These are phyloP conservation scores for Trypoxylon attenuatum DNA, from an alignment of 2,888 invertebrate species.

Conservation along the genomic window DNA sequence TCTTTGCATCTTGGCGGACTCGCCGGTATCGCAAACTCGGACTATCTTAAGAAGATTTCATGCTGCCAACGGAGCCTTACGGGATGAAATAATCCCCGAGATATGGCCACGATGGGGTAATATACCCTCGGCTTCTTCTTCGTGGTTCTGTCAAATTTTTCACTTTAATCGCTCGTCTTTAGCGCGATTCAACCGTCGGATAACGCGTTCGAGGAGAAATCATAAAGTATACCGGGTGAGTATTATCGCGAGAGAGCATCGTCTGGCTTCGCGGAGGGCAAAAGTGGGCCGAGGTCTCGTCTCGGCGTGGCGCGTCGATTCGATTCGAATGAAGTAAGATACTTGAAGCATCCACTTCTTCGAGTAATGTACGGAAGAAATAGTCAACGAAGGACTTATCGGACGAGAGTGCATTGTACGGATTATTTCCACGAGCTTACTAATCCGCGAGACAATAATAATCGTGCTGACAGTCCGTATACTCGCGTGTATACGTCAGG, in stretches of 20 bases:
- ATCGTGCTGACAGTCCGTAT: too few species aligned
- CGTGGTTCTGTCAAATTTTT: conserved; percentile 27
- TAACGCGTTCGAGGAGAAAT: conserved; percentile 10
- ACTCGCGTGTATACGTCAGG: too few species aligned
- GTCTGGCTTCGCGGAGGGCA: conserved; percentile 1
- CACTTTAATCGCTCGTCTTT: conserved; percentile 25
- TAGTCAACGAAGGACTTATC: too few species aligned
- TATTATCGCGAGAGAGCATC: conserved; percentile 11
- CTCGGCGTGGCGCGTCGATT: neutral
- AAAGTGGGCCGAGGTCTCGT: neutral
- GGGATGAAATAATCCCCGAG: conserved; percentile 33
- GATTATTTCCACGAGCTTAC: too few species aligned
- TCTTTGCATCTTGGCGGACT: conserved; percentile 38
- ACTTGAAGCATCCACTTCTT: too few species aligned
- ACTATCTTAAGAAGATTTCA: conserved; percentile 43
- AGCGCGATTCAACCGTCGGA: conserved; percentile 4
- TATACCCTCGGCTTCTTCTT: conserved; percentile 1
- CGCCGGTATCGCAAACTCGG: conserved; percentile 38
- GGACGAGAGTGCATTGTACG: too few species aligned
- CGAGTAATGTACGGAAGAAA: too few species aligned
- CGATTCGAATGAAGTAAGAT: too few species aligned
- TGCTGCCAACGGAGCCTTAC: conserved; percentile 5
- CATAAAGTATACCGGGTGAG: conserved; percentile 1
- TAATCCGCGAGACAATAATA: too few species aligned
- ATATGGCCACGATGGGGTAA: conserved; percentile 5